Evolutionary conservation across 2,888 invertebrate genomes (phyloP).

Genomic region (Blastobasis adustella): DNA sequence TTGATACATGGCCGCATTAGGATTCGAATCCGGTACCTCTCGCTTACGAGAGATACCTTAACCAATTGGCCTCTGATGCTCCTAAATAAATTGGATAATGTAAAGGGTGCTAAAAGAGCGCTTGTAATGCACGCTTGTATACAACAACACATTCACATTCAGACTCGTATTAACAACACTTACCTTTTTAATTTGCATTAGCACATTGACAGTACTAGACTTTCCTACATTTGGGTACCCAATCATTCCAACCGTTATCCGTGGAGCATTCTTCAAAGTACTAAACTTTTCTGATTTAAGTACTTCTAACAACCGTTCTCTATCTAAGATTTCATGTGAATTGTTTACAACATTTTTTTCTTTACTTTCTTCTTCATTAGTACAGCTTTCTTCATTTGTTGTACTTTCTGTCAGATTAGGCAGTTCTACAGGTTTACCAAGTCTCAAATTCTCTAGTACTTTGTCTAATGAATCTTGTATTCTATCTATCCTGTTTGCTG

Average conservation of each 20-base stretch:
- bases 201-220: slow-evolving; percentile 97
- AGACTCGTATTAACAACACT: slow-evolving; percentile 11
- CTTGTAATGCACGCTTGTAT: too few relatives aligned
- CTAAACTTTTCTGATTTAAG: slow-evolving; percentile 74
- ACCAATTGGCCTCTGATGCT: too few relatives aligned
- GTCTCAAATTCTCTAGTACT: slow-evolving; percentile 48
- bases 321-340: slow-evolving; percentile 76
- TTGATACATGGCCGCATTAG: too few relatives aligned
- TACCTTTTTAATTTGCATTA: slow-evolving; percentile 89
- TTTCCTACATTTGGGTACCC: slow-evolving; percentile 99
- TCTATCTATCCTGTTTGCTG: slow-evolving; percentile 70
- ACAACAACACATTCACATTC: too few relatives aligned
- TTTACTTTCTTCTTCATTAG: slow-evolving; percentile 2
- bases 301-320: slow-evolving; percentile 81
- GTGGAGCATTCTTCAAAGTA: slow-evolving; percentile 59
- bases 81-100: too few relatives aligned
- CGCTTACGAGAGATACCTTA: too few relatives aligned
- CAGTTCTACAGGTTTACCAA: slow-evolving; percentile 48
- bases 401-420: slow-evolving; percentile 13
- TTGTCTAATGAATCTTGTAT: slow-evolving; percentile 69
- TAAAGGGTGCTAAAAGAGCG: too few relatives aligned
- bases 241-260: slow-evolving; percentile 92
- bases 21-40: too few relatives aligned
- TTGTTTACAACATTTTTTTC: slow-evolving; percentile 43
- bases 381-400: background rate